phyloP scores from a whole-genome alignment of 2,797 vertebrate genomes.

The Balearica regulorum region DNA sequence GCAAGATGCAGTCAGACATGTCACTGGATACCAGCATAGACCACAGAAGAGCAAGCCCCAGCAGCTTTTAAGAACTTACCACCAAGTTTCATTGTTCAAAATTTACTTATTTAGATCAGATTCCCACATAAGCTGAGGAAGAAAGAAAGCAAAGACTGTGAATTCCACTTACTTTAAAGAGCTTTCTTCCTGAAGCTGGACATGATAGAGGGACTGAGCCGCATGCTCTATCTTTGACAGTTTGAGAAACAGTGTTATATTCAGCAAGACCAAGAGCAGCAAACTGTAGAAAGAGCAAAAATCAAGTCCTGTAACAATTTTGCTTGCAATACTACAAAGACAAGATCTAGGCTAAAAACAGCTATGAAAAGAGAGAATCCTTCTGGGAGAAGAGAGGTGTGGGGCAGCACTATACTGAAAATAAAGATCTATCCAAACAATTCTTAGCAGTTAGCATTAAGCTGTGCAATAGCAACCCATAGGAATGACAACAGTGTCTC shows the following conservation, averaged over 20 bases:
- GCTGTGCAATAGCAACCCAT: not conserved
- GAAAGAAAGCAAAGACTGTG: not conserved
- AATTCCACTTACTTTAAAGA: conserved; percentile 79
- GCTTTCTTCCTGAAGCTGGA: conserved; percentile 82
- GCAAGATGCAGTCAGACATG: not conserved
- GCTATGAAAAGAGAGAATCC: not conserved
- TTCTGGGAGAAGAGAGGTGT: not conserved
- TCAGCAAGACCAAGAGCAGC: conserved; percentile 86
- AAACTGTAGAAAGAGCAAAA: conserved; percentile 74
- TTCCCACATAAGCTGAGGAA: not conserved
- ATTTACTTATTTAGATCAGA: not conserved
- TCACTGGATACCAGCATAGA: not conserved
- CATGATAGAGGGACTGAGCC: conserved; percentile 82
- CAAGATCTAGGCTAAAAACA: not conserved
- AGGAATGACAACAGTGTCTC: not conserved
- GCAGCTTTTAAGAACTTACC: not conserved
- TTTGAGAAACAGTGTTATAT: conserved; percentile 91
- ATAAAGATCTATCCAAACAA: not conserved
- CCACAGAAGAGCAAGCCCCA: not conserved
- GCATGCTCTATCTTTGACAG: conserved; percentile 94
- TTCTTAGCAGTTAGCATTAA: not conserved
- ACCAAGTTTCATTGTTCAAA: not conserved
- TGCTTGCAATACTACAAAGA: not conserved
- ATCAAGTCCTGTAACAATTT: not conserved
- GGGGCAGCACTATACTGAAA: not conserved